Base-by-base conservation (phyloP, 1,140 invertebrate genomes). In the Cataglyphis hispanica region DNA sequence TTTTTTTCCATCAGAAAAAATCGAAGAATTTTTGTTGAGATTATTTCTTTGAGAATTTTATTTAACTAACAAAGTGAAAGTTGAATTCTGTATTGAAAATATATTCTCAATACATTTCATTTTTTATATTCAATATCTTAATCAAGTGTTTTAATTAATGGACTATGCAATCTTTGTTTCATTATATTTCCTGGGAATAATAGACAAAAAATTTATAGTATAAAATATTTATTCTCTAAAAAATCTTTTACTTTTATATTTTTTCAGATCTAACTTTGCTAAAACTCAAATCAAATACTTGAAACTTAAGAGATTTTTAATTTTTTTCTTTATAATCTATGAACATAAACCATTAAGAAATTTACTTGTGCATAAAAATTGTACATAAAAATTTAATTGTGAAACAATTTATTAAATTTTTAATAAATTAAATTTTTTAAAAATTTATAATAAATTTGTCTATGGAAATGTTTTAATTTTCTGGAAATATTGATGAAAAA, bases 1-100 rank as follows among this genome's bases (percentile, higher is more conserved):
- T 50, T 11, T 19, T 63, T n/a, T 50, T 70, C 1, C 27, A 25
- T 50, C 27, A 16, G 43, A 31, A 31, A 2, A 66, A 67, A 22
- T n/a, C 25, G 1, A 43, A 22, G 5, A 7, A 64, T 63, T n/a
- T 37, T 67, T 25, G 3, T 67, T 11, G 22, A 58, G 22, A 58
- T 58, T 22, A 58, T 58, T 3, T 58, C 6, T 22, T 66, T 66
- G 1, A 69, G 40, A 72, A 72, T 70, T 53, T 1, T 53, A 70
- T 13, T 10, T 34, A 0, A 0, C n/a, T n/a, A 50, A 16, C 5
- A 1, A 50, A 19, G 0, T 70, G 7, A 46, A 8, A 6, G 50
- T 53, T 72, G 25, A 50, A 37, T 25, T 69, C n/a, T 56, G 7
- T 56, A n/a, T n/a, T 56, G 1, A 67, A 67, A 43, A 11, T 74